Base-by-base conservation (phyloP, 2,113 vertebrate genomes). In the Calidris pugnax region DNA sequence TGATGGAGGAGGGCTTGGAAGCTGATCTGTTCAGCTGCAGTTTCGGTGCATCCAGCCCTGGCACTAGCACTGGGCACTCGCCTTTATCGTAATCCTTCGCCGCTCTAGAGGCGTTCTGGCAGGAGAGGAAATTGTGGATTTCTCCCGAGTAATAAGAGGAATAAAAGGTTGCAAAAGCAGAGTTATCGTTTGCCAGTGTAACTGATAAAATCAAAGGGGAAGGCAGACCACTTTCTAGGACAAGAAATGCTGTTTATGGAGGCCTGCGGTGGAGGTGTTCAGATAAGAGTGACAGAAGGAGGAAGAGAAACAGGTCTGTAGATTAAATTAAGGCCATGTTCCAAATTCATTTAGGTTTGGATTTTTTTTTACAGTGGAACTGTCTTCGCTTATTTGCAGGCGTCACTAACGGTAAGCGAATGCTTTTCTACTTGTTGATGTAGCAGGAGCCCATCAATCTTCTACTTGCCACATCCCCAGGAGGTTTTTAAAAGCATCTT, bases 11-110 rank as follows among this genome's bases (percentile, higher is more conserved):
- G 24, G 0, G 0, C 64, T 64, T 12, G 33, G n/a, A 30, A 55
- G 41, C 35, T 0, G 2, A 13, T 23, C 15, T 0, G 1, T 21
- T 67, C 0, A 3, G 22, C 74, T 35, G 43, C 4, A 0, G 56
- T 28, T 51, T 57, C 0, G 0, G 9, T 12, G 55, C 7, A 1
- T 32, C 26, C 0, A 0, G 32, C 28, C 37, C 51, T 39, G 84
- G 60, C 59, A 71, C 59, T 30, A 12, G n/a, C 2, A 0, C 0
- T 0, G 55, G 64, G 15, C 20, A 2, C 41, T 91, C 2, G 1
- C 56, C n/a, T 74, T 20, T 15, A 14, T 35, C 22, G 2, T 39
- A 10, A 37, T 24, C 22, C 6, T 35, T 57, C 47, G 8, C 59
- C 0, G 4, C 51, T 48, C 30, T 12, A 4, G 72, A 35, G 33